These are phyloP conservation scores for Diabrotica undecimpunctata DNA, from an alignment of 1,140 invertebrate species.

Conservation along the genomic window DNA sequence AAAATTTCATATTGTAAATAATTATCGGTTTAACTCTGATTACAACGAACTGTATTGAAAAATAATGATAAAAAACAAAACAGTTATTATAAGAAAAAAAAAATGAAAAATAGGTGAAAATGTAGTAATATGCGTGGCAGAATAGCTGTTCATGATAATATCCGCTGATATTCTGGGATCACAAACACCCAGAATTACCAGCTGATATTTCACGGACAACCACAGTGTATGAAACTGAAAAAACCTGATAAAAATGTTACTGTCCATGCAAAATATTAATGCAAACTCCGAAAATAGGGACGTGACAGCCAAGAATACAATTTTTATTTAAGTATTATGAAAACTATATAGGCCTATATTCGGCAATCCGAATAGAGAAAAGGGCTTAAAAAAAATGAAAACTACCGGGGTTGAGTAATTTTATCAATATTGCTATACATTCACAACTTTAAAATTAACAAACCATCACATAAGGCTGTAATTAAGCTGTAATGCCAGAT, in stretches of 20 bases:
- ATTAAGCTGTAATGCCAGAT: too few species aligned
- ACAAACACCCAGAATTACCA: conserved; percentile 87
- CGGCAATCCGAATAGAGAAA: too few species aligned
- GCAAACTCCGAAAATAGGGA: too few species aligned
- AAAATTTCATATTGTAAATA: too few species aligned
- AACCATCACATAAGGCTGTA: too few species aligned
- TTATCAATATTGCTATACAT: too few species aligned
- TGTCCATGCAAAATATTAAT: not conserved
- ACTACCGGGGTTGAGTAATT: too few species aligned
- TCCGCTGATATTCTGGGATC: conserved; percentile 77
- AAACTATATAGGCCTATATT: too few species aligned
- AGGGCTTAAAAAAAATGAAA: too few species aligned
- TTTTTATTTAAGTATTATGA: too few species aligned
- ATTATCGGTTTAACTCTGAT: not conserved
- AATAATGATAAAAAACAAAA: not conserved
- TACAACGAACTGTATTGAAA: not conserved
- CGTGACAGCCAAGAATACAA: too few species aligned
- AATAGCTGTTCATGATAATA: conserved; percentile 57
- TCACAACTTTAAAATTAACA: too few species aligned
- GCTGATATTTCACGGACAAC: conserved; percentile 86
- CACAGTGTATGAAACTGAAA: conserved; percentile 24
- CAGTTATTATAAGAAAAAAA: not conserved
- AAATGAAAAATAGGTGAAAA: conserved; percentile 5
- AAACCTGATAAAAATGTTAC: conserved; percentile 1
- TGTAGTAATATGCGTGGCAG: conserved; percentile 44